Percentiles rank a stretch among this genome's conserved stretches.
Evolutionary conservation across 2,113 vertebrate species (phyloP).

Genomic region (Prochilodus magdalenae): DNA sequence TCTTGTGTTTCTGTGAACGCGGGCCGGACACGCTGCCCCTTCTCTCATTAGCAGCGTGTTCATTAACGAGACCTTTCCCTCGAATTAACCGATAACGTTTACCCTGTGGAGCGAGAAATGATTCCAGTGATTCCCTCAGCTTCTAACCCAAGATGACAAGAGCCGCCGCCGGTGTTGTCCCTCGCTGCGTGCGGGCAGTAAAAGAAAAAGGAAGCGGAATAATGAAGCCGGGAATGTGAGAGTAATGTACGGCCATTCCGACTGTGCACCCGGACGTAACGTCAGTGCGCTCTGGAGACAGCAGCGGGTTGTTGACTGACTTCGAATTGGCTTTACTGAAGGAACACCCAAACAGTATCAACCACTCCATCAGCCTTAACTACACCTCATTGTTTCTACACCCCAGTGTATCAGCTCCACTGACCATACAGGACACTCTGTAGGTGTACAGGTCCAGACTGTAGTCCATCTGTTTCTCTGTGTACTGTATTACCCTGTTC

Average conservation of each 20-base stretch:
- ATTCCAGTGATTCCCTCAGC: conserved; percentile 10
- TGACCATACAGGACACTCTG: no score
- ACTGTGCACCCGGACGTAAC: neutral
- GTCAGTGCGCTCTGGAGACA: neutral
- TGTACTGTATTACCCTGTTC: no score
- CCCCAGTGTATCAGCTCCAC: no score
- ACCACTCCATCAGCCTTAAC: no score
- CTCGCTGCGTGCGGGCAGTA: neutral
- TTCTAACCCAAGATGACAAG: conserved; percentile 17
- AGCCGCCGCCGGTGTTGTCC: neutral
- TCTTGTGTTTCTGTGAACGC: neutral
- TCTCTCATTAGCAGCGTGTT: conserved; percentile 10
- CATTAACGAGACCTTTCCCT: neutral
- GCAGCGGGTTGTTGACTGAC: neutral
- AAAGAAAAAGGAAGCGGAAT: neutral
- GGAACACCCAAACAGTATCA: no score
- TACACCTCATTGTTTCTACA: no score
- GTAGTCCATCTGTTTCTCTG: no score
- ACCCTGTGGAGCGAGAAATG: neutral
- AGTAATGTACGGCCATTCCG: neutral
- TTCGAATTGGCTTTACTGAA: neutral
- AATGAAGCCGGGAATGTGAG: neutral
- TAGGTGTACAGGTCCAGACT: no score
- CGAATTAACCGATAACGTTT: conserved; percentile 25
- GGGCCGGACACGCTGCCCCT: neutral